phyloP scores from a whole-genome alignment of 2,888 invertebrate species.

The Mylabris sibirica region DNA sequence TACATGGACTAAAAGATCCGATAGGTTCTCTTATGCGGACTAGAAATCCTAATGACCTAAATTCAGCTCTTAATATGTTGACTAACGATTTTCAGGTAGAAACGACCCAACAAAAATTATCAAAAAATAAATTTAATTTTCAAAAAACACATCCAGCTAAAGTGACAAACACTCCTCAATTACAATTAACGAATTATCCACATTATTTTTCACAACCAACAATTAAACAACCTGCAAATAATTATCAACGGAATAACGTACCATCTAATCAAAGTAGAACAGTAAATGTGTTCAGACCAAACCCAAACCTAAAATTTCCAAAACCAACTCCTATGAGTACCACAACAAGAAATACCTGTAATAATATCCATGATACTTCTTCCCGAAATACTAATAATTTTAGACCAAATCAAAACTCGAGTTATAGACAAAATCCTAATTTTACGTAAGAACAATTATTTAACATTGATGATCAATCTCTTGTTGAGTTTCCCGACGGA shows the following conservation, averaged over 20 bases:
- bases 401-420: not conserved
- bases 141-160: not conserved
- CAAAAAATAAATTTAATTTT: not conserved
- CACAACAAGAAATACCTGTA: not conserved
- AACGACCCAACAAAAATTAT: not conserved
- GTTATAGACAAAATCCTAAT: not conserved
- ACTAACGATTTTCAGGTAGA: not conserved
- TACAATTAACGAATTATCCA: constrained; percentile 12
- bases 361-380: not conserved
- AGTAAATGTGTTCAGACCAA: constrained; percentile 17
- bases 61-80: not conserved
- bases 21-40: constrained; percentile 25
- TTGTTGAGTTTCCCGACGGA: not conserved
- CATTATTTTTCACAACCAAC: no score
- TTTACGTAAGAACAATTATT: not conserved
- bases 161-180: not conserved
- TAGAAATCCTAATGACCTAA: constrained; percentile 20
- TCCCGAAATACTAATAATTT: no score
- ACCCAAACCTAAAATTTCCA: constrained; percentile 15
- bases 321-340: constrained; percentile 20
- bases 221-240: not conserved
- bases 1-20: constrained; percentile 22
- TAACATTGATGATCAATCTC: not conserved
- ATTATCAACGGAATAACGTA: not conserved
- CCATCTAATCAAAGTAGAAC: constrained; percentile 13